A percentile compares a stretch with the other conserved stretches of the same genome.
phyloP scores from a whole-genome alignment of 2,888 invertebrate species.

The Epinotia bilunana region DNA sequence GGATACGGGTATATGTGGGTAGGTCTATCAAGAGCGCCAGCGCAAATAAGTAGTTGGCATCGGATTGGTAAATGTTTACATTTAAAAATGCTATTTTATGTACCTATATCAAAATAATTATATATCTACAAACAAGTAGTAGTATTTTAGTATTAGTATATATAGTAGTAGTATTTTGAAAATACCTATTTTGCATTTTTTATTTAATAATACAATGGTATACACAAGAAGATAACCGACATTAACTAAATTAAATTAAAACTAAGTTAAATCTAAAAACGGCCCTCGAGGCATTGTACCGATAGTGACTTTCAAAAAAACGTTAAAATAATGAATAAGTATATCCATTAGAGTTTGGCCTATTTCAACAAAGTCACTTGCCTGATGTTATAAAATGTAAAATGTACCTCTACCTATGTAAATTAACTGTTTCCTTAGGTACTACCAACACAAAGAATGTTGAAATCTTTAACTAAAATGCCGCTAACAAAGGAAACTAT shows the following conservation, averaged over 20 bases:
- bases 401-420: background rate
- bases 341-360: background rate
- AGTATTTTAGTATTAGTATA: too few relatives aligned
- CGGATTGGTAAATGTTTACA: background rate
- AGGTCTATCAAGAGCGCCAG: background rate
- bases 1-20: background rate
- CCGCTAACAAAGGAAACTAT: background rate
- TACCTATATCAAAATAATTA: too few relatives aligned
- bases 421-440: background rate
- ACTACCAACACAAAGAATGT: background rate
- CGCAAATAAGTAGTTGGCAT: background rate
- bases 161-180: too few relatives aligned
- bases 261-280: too few relatives aligned
- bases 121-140: too few relatives aligned
- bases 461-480: slow-evolving; percentile 10
- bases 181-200: too few relatives aligned
- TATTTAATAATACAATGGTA: too few relatives aligned
- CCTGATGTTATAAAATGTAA: background rate
- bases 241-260: too few relatives aligned
- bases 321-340: background rate
- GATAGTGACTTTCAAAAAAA: background rate
- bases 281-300: too few relatives aligned
- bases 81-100: too few relatives aligned
- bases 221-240: too few relatives aligned
- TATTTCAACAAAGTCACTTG: background rate